These are phyloP conservation scores for Dasypogon diadema DNA, from an alignment of 2,888 invertebrate genomes.

Conservation along the genomic window DNA sequence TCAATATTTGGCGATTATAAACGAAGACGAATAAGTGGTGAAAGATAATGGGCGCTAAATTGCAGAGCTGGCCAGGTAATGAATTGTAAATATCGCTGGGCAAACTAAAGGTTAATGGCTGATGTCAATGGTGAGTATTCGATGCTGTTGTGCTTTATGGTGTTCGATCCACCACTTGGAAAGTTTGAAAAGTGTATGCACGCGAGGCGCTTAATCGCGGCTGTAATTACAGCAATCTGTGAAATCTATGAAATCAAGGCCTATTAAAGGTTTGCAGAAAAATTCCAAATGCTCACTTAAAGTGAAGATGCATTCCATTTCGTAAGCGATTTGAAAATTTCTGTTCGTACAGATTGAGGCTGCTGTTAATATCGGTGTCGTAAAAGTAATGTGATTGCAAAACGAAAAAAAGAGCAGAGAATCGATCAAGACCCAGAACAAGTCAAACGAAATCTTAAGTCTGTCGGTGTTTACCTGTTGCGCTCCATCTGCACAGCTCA, in stretches of 20 bases:
- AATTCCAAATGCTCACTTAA: too few species aligned
- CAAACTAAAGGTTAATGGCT: constrained; percentile 34
- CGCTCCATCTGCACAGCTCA: background rate
- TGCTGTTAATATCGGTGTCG: too few species aligned
- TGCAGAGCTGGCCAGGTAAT: constrained; percentile 31
- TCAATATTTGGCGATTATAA: background rate
- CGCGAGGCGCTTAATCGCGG: background rate
- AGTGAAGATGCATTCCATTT: background rate
- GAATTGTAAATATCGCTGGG: constrained; percentile 26
- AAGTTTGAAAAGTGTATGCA: constrained; percentile 22
- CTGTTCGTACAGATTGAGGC: constrained; percentile 1
- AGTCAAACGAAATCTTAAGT: background rate
- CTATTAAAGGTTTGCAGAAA: background rate
- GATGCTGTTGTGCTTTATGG: background rate
- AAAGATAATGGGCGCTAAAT: constrained; percentile 31
- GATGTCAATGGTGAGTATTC: constrained; percentile 22
- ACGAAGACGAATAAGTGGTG: constrained; percentile 8
- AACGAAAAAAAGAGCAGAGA: background rate
- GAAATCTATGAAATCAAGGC: background rate
- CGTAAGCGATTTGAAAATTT: background rate
- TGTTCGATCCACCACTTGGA: background rate
- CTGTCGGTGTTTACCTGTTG: background rate
- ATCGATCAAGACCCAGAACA: constrained; percentile 31
- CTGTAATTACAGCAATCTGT: constrained; percentile 19
- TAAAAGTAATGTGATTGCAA: too few species aligned